Evolutionary conservation across 1,140 invertebrate species (phyloP), one percentile per base, ranked within the genome.

Genomic region (Monochamus saltuarius): DNA sequence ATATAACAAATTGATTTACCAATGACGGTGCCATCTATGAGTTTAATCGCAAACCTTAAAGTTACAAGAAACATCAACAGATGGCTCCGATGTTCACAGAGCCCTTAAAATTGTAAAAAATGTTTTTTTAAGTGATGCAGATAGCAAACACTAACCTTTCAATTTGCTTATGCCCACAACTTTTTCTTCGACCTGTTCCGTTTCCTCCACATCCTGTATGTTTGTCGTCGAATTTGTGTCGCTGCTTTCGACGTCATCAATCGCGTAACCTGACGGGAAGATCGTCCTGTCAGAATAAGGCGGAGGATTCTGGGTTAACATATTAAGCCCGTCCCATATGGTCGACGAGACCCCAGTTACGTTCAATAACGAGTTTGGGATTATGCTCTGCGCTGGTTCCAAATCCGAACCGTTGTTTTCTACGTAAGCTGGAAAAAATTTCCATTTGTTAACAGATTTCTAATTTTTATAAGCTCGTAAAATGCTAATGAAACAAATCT

Each of bases 281-380:
- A 42, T 29, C 22, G 22, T 29, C 22, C 22, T 39, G 4, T 62
- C 61, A 10, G 64, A 53, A 19, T 47, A 19, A 6, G 40, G 29
- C 3, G 42, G 34, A 11, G 62, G 58, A 16, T 40, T 29, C 40
- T 62, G 51, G 10, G 62, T 68, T 13, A 70, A 56, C 29, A 59
- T 53, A 40, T 68, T 49, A 29, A 61, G 51, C 16, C 59, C 56
- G 35, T 59, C 56, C 69, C 68, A 68, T 16, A 62, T 62, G 13
- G 66, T 68, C 40, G 67, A 64, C 13, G 69, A 61, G 13, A 67
- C 53, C 43, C 22, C 10, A 10, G 22, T 43, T 16, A 52, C 61
- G 46, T 67, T 71, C n/a, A 69, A 37, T 19, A 60, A 52, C 7
- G 57, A 58, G 43, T 71, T 61, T 9, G 50, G 40, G 17, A 35